Evolutionary conservation across 2,888 invertebrate genomes (phyloP).

Genomic region (Celastrina argiolus): DNA sequence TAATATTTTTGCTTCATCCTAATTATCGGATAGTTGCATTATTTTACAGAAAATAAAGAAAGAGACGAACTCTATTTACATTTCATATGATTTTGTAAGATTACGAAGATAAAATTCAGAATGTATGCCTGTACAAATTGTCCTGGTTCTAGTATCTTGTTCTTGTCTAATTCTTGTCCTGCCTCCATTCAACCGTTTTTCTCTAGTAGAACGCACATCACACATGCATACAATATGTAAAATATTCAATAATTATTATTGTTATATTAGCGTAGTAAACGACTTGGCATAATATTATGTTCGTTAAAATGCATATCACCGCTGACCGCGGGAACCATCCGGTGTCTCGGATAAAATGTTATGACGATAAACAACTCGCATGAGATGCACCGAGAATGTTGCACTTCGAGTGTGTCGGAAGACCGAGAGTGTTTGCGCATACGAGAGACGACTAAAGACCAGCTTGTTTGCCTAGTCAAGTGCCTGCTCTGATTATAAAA

Average conservation of each 20-base stretch:
- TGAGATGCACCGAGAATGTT: constrained; percentile 33
- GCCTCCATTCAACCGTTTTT: background rate
- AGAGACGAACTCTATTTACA: too few species aligned
- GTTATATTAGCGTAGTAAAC: constrained; percentile 9
- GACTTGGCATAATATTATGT: constrained; percentile 10
- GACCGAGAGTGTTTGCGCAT: constrained; percentile 30
- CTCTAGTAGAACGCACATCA: too few species aligned
- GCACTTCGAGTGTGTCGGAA: constrained; percentile 29
- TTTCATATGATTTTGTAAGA: too few species aligned
- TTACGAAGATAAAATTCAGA: too few species aligned
- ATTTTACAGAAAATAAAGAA: too few species aligned
- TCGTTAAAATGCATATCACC: constrained; percentile 40
- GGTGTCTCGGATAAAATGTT: constrained; percentile 47
- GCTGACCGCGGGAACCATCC: constrained; percentile 40
- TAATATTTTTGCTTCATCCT: too few species aligned
- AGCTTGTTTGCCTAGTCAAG: constrained; percentile 26
- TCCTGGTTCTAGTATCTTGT: too few species aligned
- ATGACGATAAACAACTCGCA: constrained; percentile 60
- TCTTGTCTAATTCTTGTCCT: too few species aligned
- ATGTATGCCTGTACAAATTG: too few species aligned
- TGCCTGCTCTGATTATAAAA: constrained; percentile 24
- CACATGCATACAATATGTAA: background rate
- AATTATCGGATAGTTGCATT: too few species aligned
- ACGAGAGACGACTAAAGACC: constrained; percentile 24
- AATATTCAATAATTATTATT: background rate